A percentile compares a stretch with the other conserved stretches of the same genome.
These are phyloP conservation scores for Zaprionus gabonicus DNA, from an alignment of 1,140 invertebrate genomes.

Conservation along the genomic window DNA sequence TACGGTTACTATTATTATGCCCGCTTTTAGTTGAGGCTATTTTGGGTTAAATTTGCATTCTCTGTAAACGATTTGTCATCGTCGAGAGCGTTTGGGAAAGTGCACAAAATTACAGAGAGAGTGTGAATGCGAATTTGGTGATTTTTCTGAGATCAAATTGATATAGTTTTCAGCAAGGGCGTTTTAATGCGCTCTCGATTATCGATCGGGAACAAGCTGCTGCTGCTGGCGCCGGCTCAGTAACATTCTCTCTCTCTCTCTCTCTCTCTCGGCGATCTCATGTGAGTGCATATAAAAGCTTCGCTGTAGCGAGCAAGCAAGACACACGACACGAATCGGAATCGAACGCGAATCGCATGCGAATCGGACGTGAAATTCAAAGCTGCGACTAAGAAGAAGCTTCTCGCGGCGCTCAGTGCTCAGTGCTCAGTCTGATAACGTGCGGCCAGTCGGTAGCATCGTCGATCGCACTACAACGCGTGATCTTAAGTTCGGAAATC, in stretches of 20 bases:
- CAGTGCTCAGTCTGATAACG: constrained; percentile 75
- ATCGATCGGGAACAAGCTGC: not conserved
- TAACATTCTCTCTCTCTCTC: not conserved
- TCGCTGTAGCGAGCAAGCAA: constrained; percentile 26
- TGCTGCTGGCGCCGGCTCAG: not conserved
- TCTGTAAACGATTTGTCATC: constrained; percentile 30
- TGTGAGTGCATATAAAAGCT: constrained; percentile 57
- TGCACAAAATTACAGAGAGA: constrained; percentile 31
- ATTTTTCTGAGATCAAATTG: constrained; percentile 56
- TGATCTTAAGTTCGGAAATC: constrained; percentile 6
- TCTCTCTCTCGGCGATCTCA: not conserved
- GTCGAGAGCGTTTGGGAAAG: constrained; percentile 17
- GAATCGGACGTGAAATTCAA: not conserved
- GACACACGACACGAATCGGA: constrained; percentile 20
- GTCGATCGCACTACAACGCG: constrained; percentile 22
- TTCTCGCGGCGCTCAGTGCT: constrained; percentile 35
- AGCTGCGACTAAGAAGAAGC: constrained; percentile 47
- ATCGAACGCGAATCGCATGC: constrained; percentile 22
- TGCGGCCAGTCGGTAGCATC: constrained; percentile 46
- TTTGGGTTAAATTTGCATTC: constrained; percentile 33
- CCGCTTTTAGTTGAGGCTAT: not conserved
- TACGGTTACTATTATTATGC: not conserved
- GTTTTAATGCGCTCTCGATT: constrained; percentile 5
- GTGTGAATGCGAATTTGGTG: constrained; percentile 31
- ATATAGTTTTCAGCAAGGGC: constrained; percentile 7